Evolutionary conservation across 2,113 vertebrate species (phyloP), one percentile per base, ranked within the genome.

Genomic region (Pseudois nayaur): DNA sequence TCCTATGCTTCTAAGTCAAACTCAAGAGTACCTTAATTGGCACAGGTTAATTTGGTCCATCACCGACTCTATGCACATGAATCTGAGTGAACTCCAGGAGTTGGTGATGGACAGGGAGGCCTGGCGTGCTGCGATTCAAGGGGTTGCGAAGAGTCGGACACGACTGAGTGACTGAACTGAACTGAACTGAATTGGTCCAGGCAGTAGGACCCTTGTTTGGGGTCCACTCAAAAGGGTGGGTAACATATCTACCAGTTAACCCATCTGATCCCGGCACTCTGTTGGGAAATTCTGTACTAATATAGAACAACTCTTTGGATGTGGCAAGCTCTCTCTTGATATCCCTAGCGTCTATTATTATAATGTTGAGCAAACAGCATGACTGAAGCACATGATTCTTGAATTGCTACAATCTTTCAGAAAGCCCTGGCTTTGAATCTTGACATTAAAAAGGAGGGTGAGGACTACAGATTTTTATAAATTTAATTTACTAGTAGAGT

Each of bases 131-230:
- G 23, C 9, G 0, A 27, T 27, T 27, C 23, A 59, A 5, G 57
- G 25, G 57, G 57, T 59, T 4, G 0, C 0, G 10, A 23, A 59
- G 10, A 59, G 10, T 59, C 0, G 10, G 25, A 59, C 57, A 12
- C 0, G 25, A 59, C 57, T 27, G 57, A 27, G 10, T 27, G 25
- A 59, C 9, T 59, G 55, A 57, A 57, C 55, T 57, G 55, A 57
- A 57, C 55, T 57, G 23, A 59, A 27, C 57, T 59, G 25, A 59
- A 64, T 6, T 71, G 64, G n/a, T n/a, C 33, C 21, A 55, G n/a
- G 81, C 52, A 83, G 81, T 23, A 55, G 8, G n/a, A 83, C 81
- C 52, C n/a, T 55, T 55, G 12, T 55, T 27, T 83, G 52, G 21
- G 52, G 52, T 52, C 19, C 21, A 55, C 21, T 55, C n/a, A 40